phyloP scores from a whole-genome alignment of 2,113 vertebrate species.

The Petrocephalus microphthalmus region DNA sequence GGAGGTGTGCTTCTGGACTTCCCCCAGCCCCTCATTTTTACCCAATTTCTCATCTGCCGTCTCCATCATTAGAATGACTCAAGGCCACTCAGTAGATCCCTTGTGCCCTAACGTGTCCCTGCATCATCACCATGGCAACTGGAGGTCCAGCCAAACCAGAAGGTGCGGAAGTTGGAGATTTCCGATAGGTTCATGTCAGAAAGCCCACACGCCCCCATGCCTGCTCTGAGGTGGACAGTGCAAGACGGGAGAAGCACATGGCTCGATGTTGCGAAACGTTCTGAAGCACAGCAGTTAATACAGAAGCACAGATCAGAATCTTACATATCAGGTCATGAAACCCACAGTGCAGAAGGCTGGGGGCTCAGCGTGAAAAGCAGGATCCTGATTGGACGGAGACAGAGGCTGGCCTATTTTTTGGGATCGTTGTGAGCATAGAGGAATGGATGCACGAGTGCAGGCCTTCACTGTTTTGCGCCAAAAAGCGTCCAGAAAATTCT shows the following conservation, averaged over 20 bases:
- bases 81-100: not conserved
- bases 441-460: not conserved
- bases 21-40: not conserved
- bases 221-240: not conserved
- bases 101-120: not conserved
- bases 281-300: not conserved
- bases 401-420: not conserved
- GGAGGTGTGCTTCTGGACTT: not conserved
- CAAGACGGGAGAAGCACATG: not conserved
- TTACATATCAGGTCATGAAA: conserved; percentile 28
- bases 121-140: not conserved
- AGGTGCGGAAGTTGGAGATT: not conserved
- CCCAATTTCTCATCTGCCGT: not conserved
- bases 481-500: not conserved
- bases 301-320: not conserved
- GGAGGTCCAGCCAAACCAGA: not conserved
- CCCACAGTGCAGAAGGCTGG: not conserved
- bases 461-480: not conserved
- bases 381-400: not conserved
- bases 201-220: not conserved
- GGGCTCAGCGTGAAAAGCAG: not conserved
- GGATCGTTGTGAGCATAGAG: not conserved
- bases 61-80: not conserved
- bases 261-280: not conserved
- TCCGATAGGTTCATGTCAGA: not conserved